Evolutionary conservation across 37 sponge, comb jelly and placozoan genomes (phyloP), one percentile per base, ranked within the genome.

Genomic region (Beroe forskalii): DNA sequence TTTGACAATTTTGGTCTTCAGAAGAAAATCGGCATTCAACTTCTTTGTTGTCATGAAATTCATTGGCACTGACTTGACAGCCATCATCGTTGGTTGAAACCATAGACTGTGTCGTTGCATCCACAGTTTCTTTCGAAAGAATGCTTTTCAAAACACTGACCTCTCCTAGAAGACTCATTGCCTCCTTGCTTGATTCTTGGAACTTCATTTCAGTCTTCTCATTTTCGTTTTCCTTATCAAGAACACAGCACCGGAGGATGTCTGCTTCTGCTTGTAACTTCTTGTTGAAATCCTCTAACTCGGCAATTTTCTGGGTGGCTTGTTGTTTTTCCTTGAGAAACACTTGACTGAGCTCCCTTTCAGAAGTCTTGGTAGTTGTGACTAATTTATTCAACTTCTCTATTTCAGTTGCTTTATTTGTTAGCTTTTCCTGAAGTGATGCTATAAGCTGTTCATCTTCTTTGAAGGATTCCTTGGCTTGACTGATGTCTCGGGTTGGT

Each of bases 241-340:
- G 8, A 38, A 80, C 55, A 38, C 27, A 35, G 14, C 14, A 9
- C 42, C 40, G 44, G 4, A 80, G 40, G 2, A 44, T 22, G 12
- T 41, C 40, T 80, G 35, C 44, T 44, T 80, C 40, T 6, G 40
- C 86, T 23, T 9, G 1, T 48, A 80, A 23, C 86, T 48, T 44
- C 24, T 38, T 14, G 12, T 4, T 37, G 2, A 12, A 1, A 43
- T 80, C 86, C 86, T 44, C 86, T 43, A 69, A 17, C 2, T 69
- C 1, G 35, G 86, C 86, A 12, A 44, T 44, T 48, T 43, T 80
- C 28, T 80, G 27, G 48, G 27, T 27, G n/a, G 6, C 28, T 9
- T 80, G 40, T 24, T 39, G n/a, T 27, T 38, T 80, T 37, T 69
- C 72, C 4, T 32, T 9, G 38, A 69, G 72, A 36, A 69, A 69